Evolutionary conservation across 1,140 invertebrate species (phyloP).

Genomic region (Lineus longissimus): DNA sequence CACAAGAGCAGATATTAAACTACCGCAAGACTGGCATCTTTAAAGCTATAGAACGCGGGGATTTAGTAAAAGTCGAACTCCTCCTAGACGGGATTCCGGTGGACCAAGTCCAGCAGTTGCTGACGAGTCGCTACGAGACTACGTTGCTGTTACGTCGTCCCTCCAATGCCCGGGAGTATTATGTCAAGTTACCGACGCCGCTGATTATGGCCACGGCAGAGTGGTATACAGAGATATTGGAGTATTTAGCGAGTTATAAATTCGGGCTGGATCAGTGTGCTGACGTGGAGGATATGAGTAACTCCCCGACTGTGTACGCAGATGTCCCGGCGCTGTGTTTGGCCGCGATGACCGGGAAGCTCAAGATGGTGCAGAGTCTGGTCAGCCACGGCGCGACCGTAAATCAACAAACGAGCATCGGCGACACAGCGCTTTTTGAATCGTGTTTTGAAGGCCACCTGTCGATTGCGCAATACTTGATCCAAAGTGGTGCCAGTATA

Average conservation of each 20-base stretch:
- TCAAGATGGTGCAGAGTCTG: conserved; percentile 10
- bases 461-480: conserved; percentile 9
- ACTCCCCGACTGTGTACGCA: background rate
- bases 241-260: background rate
- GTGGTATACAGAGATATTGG: conserved; percentile 3
- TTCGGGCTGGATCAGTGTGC: background rate
- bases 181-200: background rate
- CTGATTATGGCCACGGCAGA: background rate
- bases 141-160: background rate
- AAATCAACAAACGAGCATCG: conserved; percentile 6
- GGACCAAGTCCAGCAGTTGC: background rate
- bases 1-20: no score
- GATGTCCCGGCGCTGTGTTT: background rate
- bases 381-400: conserved; percentile 6
- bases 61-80: background rate
- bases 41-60: background rate
- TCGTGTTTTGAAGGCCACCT: conserved; percentile 22
- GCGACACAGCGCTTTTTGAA: conserved; percentile 15
- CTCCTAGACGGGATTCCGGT: background rate
- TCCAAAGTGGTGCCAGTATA: conserved; percentile 14
- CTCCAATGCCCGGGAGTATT: background rate
- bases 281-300: background rate
- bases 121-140: background rate
- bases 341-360: conserved; percentile 6
- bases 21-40: background rate